Percentiles rank a stretch among this genome's conserved stretches.
phyloP scores from a whole-genome alignment of 64 coral and sea anemone species.

The Dendrophyllia cribrosa region DNA sequence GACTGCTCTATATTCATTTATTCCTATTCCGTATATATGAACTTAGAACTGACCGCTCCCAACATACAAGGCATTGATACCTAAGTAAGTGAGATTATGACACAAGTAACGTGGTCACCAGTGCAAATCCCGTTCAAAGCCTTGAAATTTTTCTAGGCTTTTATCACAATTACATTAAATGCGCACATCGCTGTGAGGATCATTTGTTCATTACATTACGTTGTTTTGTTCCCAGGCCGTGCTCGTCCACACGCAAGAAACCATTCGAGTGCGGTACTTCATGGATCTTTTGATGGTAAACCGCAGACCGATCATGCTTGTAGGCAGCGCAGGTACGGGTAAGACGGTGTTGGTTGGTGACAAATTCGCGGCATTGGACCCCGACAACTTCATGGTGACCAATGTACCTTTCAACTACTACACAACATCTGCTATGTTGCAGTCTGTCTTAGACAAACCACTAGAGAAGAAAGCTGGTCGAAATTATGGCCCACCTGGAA shows the following conservation, averaged over 20 bases:
- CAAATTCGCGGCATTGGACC: slow-evolving; percentile 90
- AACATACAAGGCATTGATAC: no score
- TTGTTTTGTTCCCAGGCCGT: slow-evolving; percentile 74
- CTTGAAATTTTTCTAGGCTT: no score
- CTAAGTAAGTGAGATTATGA: no score
- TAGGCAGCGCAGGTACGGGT: slow-evolving; percentile 97
- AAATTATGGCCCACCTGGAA: slow-evolving; percentile 96
- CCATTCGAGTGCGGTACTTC: slow-evolving; percentile 96
- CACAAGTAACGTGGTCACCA: no score
- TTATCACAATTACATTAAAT: no score
- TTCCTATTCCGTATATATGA: no score
- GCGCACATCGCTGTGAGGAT: no score
- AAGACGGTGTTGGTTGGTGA: slow-evolving; percentile 96
- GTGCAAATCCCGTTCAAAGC: no score
- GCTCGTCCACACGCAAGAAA: slow-evolving; percentile 96
- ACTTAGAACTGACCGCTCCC: no score
- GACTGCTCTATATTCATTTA: no score
- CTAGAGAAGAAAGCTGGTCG: slow-evolving; percentile 98
- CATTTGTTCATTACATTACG: no score
- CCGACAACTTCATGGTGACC: slow-evolving; percentile 88
- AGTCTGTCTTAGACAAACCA: slow-evolving; percentile 93
- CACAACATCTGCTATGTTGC: slow-evolving; percentile 99
- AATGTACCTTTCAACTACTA: slow-evolving; percentile 99
- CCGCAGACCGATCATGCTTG: slow-evolving; percentile 93
- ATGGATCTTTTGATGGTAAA: slow-evolving; percentile 99